Evolutionary conservation across 2,888 invertebrate genomes (phyloP).

Genomic region (Caenorhabditis macrosperma): DNA sequence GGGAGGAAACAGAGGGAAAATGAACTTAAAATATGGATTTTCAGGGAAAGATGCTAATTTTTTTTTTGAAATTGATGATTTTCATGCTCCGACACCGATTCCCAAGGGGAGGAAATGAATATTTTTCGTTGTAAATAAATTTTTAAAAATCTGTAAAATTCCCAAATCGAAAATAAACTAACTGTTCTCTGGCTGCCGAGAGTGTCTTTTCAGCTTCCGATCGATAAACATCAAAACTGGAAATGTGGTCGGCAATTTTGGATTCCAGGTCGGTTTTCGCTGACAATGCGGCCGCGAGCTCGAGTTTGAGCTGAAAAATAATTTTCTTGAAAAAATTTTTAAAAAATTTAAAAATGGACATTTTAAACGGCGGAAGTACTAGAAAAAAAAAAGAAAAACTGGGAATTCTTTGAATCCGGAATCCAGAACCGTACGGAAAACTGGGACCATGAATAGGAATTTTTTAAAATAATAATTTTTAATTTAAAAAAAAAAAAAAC

Average conservation of each 20-base stretch:
- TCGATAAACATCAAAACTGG: constrained; percentile 50
- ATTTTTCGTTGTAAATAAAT: too few relatives aligned
- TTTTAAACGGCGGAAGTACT: background rate
- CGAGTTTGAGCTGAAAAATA: constrained; percentile 30
- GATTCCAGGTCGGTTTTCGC: constrained; percentile 18
- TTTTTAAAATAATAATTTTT: constrained; percentile 1
- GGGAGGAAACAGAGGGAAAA: constrained; percentile 10
- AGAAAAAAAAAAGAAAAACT: too few relatives aligned
- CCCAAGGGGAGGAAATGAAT: constrained; percentile 23
- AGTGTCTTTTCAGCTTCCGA: constrained; percentile 53
- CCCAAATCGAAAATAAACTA: constrained; percentile 32
- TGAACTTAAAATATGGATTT: background rate
- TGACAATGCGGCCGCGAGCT: background rate
- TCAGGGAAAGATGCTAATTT: background rate
- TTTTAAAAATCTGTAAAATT: background rate
- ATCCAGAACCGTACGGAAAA: too few relatives aligned
- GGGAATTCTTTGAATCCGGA: too few relatives aligned
- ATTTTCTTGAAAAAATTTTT: background rate
- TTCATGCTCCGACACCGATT: constrained; percentile 41
- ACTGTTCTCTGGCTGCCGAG: constrained; percentile 43
- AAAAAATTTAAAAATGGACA: background rate
- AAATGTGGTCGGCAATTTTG: constrained; percentile 31
- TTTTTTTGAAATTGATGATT: background rate
- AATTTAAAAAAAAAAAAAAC: constrained; percentile 8
- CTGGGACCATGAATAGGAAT: too few relatives aligned